Base-by-base conservation (phyloP, 1,140 invertebrate species). In the Semibalanus balanoides region DNA sequence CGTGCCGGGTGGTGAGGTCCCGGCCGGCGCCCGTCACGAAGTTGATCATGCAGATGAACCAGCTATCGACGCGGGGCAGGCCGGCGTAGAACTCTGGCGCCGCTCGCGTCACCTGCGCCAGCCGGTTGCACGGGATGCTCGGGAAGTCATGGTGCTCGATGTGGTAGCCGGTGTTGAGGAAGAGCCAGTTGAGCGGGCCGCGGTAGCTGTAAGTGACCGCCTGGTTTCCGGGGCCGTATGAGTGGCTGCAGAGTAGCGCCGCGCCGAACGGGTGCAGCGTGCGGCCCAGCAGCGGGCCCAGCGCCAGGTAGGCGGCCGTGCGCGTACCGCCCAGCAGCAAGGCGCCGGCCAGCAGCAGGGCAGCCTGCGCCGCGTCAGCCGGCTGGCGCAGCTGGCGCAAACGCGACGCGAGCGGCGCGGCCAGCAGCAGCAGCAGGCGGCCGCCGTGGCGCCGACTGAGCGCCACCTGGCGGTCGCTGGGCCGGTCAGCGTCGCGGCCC, bases 151-250 rank as follows among this genome's bases (percentile, higher is more conserved):
- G 96, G 83, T 96, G 94, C 82, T 96, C 94, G 83, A 95, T 96
- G 79, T 92, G 90, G 82, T 94, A 94, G 22, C 97, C 97, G 40
- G 99, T 97, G 85, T 99, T 99, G 84, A 98, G 99, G 0, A 96
- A 98, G 51, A 99, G 92, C 83, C 88, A 92, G 85, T 99, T 99
- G 29, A 99, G 86, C n/a, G 91, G 90, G 0, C 97, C 97, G 84
- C 99, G 99, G 84, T 99, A 99, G 31, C 96, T 98, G 81, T 99
- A 99, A 0, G 97, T 99, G 85, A 99, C 97, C 82, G 90, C 96
- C 35, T 40, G 35, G 35, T 40, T 40, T 40, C 35, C 35, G 35
- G 35, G 35, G 35, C 35, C 35, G 35, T 40, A 40, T 17, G 35
- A 40, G 35, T 40, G 35, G 35, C 35, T 40, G 0, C 96, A 97